Evolutionary conservation across 2,797 vertebrate species (phyloP), one percentile per base, ranked within the genome.

Genomic region (Amazonetta brasiliensis): DNA sequence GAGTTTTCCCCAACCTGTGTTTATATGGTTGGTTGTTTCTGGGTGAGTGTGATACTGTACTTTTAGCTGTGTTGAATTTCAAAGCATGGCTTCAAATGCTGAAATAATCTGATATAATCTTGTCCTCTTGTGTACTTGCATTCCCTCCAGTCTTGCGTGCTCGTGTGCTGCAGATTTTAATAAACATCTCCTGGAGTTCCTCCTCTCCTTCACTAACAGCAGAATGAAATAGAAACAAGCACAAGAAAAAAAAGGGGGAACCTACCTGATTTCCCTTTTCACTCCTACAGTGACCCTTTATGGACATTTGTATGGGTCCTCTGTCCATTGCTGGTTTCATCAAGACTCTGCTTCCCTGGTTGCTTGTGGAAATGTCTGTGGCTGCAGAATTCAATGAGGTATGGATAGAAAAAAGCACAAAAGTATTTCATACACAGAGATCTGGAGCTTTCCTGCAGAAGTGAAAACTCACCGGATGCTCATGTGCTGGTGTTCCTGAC

Each of bases 41-140:
- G 43, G 26, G 6, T 80, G 19, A 44, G 16, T 52, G 33, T 22
- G 46, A 58, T 58, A 22, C 37, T 43, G 5, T 58, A 44, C 25
- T 92, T 37, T 30, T 72, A 52, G 17, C 28, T 0, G 2, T 35
- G 48, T 72, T 96, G 85, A 88, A 91, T 94, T 96, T 96, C 92
- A 81, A 91, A 91, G 83, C 83, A 80, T 78, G 76, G 88, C 87
- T 94, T 94, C 85, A 81, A 44, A 60, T 66, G 85, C 91, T 95
- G 69, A 94, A 95, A 78, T 86, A 81, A 94, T 95, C 85, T 94
- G 69, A 22, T 74, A 76, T 90, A 81, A 91, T 94, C 90, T 88
- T 92, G 76, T 95, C 76, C 73, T 91, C 73, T 3, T 3, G 50
- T 94, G 79, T 89, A 84, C 85, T 52, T 92, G 85, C 0, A 0